phyloP scores from a whole-genome alignment of 2,113 vertebrate genomes.

The Miniopterus natalensis region DNA sequence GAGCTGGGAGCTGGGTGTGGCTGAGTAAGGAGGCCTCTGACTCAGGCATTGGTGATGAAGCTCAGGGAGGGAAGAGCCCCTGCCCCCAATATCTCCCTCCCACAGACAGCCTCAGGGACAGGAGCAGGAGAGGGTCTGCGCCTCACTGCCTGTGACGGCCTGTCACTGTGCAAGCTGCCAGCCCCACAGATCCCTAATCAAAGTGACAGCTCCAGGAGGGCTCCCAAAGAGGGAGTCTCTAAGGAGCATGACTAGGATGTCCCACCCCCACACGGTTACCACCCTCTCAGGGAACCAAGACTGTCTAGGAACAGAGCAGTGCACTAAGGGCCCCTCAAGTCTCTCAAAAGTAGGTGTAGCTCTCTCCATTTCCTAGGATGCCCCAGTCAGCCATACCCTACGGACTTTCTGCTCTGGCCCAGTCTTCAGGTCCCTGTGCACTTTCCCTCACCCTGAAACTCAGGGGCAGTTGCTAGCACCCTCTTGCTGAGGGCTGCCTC shows the following conservation, averaged over 20 bases:
- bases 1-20: background rate
- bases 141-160: constrained; percentile 13
- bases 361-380: background rate
- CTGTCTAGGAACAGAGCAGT: background rate
- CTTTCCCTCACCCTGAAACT: background rate
- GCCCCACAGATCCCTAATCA: constrained; percentile 66
- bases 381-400: background rate
- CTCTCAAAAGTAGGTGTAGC: background rate
- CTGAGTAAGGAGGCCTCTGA: background rate
- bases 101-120: background rate
- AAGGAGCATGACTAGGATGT: background rate
- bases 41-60: background rate
- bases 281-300: background rate
- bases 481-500: background rate
- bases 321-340: background rate
- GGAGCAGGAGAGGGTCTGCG: background rate
- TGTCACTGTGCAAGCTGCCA: constrained; percentile 40
- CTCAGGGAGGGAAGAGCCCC: background rate
- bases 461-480: background rate
- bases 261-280: background rate
- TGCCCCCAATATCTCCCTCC: background rate
- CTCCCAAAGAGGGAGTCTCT: background rate
- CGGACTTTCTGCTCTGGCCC: background rate
- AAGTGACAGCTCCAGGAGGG: constrained; percentile 60
- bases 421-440: no score